These are phyloP conservation scores for Tiliacea citrago DNA, from an alignment of 2,888 invertebrate genomes.

Conservation along the genomic window DNA sequence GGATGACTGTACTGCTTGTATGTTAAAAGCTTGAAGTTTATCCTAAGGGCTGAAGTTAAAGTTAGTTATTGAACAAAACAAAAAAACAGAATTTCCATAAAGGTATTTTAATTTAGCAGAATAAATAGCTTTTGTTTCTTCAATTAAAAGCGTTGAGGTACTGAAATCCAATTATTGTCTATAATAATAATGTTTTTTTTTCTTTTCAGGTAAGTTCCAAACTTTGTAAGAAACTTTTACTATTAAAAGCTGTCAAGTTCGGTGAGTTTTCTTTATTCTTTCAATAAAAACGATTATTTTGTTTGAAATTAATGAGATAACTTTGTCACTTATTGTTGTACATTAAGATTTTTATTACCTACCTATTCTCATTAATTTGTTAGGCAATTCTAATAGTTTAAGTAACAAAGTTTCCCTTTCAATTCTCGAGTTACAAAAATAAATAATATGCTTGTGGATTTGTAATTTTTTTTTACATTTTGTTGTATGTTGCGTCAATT, in stretches of 20 bases:
- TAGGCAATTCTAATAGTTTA: background rate
- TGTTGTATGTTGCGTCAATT: too few relatives aligned
- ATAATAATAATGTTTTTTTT: conserved; percentile 23
- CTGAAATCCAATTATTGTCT: conserved; percentile 6
- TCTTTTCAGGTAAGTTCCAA: conserved; percentile 63
- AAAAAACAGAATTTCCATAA: background rate
- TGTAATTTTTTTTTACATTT: too few relatives aligned
- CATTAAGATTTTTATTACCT: background rate
- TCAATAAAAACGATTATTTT: conserved; percentile 13
- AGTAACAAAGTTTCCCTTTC: background rate
- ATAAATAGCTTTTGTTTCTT: conserved; percentile 7
- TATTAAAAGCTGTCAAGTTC: conserved; percentile 25
- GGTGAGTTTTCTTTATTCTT: conserved; percentile 43
- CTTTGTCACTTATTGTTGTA: conserved; percentile 18
- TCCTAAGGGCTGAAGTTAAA: background rate
- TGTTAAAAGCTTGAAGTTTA: background rate
- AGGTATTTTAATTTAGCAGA: background rate
- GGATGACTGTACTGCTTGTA: too few relatives aligned
- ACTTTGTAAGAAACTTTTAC: conserved; percentile 28
- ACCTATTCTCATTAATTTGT: background rate
- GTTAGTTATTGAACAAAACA: background rate
- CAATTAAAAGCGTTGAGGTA: conserved; percentile 7
- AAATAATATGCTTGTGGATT: too few relatives aligned
- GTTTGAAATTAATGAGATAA: conserved; percentile 33
- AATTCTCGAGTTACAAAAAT: background rate